phyloP scores from a whole-genome alignment of 2,113 vertebrate genomes.

The Lutjanus erythropterus region DNA sequence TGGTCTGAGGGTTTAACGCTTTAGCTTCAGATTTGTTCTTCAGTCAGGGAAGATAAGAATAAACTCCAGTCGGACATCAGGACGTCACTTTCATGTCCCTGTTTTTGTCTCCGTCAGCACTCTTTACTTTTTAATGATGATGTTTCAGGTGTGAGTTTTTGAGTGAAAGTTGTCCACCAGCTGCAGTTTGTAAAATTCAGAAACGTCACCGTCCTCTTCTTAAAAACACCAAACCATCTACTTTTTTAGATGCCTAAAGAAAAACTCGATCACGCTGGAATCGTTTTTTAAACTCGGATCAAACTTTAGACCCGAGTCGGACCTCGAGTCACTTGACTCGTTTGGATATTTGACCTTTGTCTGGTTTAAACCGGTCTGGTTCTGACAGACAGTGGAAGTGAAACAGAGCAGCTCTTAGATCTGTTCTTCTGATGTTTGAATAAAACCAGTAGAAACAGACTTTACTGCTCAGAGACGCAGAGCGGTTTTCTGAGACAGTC shows the following conservation, averaged over 20 bases:
- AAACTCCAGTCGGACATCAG: background rate
- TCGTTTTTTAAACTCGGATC: background rate
- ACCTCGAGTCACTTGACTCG: background rate
- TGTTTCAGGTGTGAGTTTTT: too few relatives aligned
- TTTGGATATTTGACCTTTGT: background rate
- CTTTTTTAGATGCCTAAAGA: too few relatives aligned
- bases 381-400: background rate
- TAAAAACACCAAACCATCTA: background rate
- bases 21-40: background rate
- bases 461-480: too few relatives aligned
- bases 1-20: too few relatives aligned
- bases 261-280: slow-evolving; percentile 10
- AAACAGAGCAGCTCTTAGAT: too few relatives aligned
- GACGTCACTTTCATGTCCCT: background rate
- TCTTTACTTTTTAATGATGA: background rate
- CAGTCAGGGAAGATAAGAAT: background rate
- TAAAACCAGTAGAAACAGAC: too few relatives aligned
- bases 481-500: too few relatives aligned
- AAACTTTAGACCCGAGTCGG: background rate
- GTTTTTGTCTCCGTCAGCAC: background rate
- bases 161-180: background rate
- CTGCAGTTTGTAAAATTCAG: background rate
- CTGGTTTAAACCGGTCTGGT: background rate
- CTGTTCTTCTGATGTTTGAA: too few relatives aligned
- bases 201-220: background rate